Conservation (phyloP, 2,888 invertebrate species). For the Caenorhabditis imperialis region DNA sequence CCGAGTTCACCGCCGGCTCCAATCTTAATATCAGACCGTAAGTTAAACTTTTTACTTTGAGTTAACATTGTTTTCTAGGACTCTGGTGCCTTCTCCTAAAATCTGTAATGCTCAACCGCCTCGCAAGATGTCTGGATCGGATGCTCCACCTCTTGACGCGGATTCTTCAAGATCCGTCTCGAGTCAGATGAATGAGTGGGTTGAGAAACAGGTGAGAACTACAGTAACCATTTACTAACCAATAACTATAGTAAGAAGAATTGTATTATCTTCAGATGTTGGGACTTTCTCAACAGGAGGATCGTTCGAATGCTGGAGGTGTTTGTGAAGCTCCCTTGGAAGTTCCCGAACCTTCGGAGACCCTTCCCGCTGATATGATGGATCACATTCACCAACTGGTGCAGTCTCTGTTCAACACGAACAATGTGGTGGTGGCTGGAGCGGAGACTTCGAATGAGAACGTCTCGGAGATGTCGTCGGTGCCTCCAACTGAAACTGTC, state of each 20-base stretch:
- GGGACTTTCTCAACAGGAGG: neutral
- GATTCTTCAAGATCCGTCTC: neutral
- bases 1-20: conserved; percentile 18
- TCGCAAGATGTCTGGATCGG: neutral
- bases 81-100: too few relatives aligned
- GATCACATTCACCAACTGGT: too few relatives aligned
- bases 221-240: too few relatives aligned
- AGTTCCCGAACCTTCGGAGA: too few relatives aligned
- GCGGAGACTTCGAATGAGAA: neutral
- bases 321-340: too few relatives aligned
- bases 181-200: conserved; percentile 15
- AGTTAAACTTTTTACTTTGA: neutral
- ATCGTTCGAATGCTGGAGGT: conserved; percentile 13
- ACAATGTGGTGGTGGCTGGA: too few relatives aligned
- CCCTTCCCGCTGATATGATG: too few relatives aligned
- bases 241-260: too few relatives aligned
- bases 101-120: too few relatives aligned
- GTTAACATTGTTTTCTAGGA: too few relatives aligned
- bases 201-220: conserved; percentile 24
- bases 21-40: conserved; percentile 31
- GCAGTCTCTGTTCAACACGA: too few relatives aligned
- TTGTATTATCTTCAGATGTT: conserved; percentile 12
- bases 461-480: conserved; percentile 17
- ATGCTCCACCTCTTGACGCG: neutral
- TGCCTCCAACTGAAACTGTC: conserved; percentile 6